Conservation (phyloP, 2,888 invertebrate genomes). For the Watsonalla binaria region DNA sequence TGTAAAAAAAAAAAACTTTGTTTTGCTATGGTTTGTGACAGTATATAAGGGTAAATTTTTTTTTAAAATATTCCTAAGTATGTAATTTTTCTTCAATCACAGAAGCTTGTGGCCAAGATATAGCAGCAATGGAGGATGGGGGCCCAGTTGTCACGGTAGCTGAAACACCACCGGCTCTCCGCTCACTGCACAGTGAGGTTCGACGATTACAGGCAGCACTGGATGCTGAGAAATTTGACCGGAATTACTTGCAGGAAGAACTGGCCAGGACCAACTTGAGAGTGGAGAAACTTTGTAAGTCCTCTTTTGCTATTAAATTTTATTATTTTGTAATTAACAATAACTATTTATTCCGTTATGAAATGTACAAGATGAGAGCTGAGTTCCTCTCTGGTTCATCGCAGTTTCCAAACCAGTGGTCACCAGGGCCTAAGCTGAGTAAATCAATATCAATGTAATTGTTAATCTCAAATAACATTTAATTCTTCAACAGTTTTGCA, state of each 20-base stretch:
- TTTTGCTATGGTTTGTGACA: too few species aligned
- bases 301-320: neutral
- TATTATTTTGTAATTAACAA: too few species aligned
- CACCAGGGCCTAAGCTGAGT: too few species aligned
- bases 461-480: too few species aligned
- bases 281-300: conserved; percentile 74
- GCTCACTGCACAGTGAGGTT: conserved; percentile 67
- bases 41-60: too few species aligned
- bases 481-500: too few species aligned
- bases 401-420: too few species aligned
- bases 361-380: too few species aligned
- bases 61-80: neutral
- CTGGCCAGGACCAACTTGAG: conserved; percentile 72
- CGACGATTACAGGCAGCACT: conserved; percentile 76
- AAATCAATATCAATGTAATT: too few species aligned
- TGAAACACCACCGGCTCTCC: conserved; percentile 61
- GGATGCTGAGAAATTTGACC: conserved; percentile 81
- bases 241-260: conserved; percentile 80
- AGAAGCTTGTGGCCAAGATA: conserved; percentile 61
- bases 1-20: too few species aligned
- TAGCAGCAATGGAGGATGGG: conserved; percentile 20
- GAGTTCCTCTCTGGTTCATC: too few species aligned
- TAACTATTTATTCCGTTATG: too few species aligned
- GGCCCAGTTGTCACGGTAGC: conserved; percentile 26
- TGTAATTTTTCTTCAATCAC: conserved; percentile 11